These are phyloP conservation scores for Enteromius mattozi DNA, from an alignment of 2,797 vertebrate species.

Conservation along the genomic window DNA sequence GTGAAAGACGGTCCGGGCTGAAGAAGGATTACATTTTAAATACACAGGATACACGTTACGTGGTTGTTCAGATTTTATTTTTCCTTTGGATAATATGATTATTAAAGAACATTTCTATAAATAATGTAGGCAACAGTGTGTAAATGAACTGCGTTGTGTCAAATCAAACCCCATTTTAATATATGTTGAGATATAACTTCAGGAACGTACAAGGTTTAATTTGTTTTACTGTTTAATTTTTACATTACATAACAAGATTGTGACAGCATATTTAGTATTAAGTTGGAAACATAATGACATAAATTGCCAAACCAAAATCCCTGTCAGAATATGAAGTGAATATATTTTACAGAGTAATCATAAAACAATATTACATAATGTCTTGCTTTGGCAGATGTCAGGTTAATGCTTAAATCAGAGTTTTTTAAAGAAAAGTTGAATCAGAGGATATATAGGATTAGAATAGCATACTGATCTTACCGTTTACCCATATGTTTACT, in stretches of 20 bases:
- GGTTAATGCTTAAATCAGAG: background rate
- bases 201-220: background rate
- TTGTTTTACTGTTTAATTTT: background rate
- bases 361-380: background rate
- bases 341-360: background rate
- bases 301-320: background rate
- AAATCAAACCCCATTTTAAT: background rate
- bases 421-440: background rate
- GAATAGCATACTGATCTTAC: background rate
- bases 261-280: background rate
- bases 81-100: background rate
- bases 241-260: background rate
- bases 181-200: too few relatives aligned
- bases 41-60: background rate
- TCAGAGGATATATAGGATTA: background rate
- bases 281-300: background rate
- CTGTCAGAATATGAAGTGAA: background rate
- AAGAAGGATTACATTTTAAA: background rate
- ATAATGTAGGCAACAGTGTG: background rate
- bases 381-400: background rate
- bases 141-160: background rate
- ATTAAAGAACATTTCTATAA: background rate
- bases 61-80: background rate
- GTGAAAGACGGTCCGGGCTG: background rate
- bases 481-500: background rate